phyloP scores from a whole-genome alignment of 2,113 vertebrate species.

The Nothoprocta perdicaria region DNA sequence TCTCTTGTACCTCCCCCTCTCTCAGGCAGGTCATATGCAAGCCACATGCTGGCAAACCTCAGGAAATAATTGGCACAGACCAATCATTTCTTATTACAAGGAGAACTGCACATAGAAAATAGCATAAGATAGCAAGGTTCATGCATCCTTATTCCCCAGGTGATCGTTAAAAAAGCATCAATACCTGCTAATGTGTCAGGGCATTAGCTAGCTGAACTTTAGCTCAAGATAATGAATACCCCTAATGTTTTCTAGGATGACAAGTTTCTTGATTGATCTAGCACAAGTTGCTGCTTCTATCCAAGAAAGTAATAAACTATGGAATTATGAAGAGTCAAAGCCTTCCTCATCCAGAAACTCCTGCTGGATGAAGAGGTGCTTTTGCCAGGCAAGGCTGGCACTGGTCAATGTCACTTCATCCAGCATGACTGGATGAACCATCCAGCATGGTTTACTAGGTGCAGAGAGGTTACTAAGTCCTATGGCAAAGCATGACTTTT shows the following conservation, averaged over 20 bases:
- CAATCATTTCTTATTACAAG: neutral
- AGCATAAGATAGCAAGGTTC: neutral
- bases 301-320: neutral
- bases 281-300: neutral
- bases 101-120: neutral
- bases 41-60: neutral
- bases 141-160: fast-evolving
- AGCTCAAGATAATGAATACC: neutral
- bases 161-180: slow-evolving; percentile 33
- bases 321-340: neutral
- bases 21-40: neutral
- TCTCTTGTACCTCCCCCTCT: neutral
- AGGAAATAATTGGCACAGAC: neutral
- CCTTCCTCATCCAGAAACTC: neutral
- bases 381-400: neutral
- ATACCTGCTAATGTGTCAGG: neutral
- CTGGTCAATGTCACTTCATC: slow-evolving; percentile 21
- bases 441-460: neutral
- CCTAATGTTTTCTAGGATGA: neutral
- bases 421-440: too few relatives aligned
- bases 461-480: neutral
- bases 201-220: slow-evolving; percentile 38
- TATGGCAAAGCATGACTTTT: neutral
- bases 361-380: neutral
- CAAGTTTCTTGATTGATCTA: neutral